Evolutionary conservation across 2,797 vertebrate genomes (phyloP).

Genomic region (Danionella dracula): DNA sequence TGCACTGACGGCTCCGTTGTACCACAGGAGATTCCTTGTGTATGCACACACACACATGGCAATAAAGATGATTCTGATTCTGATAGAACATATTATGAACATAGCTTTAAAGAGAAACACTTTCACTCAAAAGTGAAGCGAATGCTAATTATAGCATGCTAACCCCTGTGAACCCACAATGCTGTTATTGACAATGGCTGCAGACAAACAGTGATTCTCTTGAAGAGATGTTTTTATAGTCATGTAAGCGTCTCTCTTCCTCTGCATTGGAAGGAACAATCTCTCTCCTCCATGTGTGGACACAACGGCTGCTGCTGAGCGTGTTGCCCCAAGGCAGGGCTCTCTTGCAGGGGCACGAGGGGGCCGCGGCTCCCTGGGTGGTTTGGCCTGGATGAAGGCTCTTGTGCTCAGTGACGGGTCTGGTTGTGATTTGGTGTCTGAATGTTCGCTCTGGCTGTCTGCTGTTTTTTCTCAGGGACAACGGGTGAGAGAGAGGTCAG

Average conservation of each 20-base stretch:
- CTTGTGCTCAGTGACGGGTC: slow-evolving; percentile 47
- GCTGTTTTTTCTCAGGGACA: slow-evolving; percentile 55
- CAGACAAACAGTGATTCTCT: slow-evolving; percentile 17
- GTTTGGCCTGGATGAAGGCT: slow-evolving; percentile 43
- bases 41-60: too few species aligned
- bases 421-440: slow-evolving; percentile 70
- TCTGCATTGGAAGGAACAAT: slow-evolving; percentile 24
- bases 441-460: slow-evolving; percentile 50
- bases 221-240: slow-evolving; percentile 25
- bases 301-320: slow-evolving; percentile 7
- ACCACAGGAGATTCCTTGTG: too few species aligned
- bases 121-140: too few species aligned
- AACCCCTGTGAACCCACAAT: not conserved
- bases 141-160: not conserved
- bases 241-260: slow-evolving; percentile 33
- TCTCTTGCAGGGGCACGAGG: slow-evolving; percentile 24
- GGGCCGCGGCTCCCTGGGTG: slow-evolving; percentile 59
- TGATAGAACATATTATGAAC: too few species aligned
- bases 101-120: too few species aligned
- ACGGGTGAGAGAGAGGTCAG: slow-evolving; percentile 67
- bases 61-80: too few species aligned
- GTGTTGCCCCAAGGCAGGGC: slow-evolving; percentile 30
- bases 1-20: too few species aligned
- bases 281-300: slow-evolving; percentile 4
- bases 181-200: not conserved